phyloP scores from a whole-genome alignment of 2,888 invertebrate genomes.

The Acanthococcus lagerstroemiae region DNA sequence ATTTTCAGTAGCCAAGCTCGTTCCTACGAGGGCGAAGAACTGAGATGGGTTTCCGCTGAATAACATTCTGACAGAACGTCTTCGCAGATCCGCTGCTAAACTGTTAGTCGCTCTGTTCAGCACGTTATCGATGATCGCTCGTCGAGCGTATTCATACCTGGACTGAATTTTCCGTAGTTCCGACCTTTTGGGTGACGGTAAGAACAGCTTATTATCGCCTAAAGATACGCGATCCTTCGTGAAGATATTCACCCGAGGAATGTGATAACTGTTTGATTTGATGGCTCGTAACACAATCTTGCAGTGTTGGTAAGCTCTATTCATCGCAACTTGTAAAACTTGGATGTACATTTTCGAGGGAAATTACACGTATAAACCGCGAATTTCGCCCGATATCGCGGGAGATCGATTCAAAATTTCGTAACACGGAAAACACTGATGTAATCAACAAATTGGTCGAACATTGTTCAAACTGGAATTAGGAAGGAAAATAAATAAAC shows the following conservation, averaged over 20 bases:
- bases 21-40: conserved; percentile 62
- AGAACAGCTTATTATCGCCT: conserved; percentile 3
- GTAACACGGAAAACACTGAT: no score
- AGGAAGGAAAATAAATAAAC: no score
- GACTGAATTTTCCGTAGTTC: conserved; percentile 36
- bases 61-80: conserved; percentile 52
- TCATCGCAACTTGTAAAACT: not conserved
- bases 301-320: not conserved
- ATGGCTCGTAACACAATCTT: not conserved
- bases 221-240: not conserved
- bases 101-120: conserved; percentile 58
- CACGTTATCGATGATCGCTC: conserved; percentile 58
- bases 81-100: conserved; percentile 52
- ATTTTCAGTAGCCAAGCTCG: conserved; percentile 60
- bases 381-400: no score
- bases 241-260: conserved; percentile 11
- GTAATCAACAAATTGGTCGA: no score
- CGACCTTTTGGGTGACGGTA: not conserved
- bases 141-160: conserved; percentile 47
- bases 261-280: not conserved
- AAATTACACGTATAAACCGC: no score
- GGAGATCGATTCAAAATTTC: no score
- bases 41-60: conserved; percentile 60
- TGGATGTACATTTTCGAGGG: no score
- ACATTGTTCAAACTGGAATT: no score